These are phyloP conservation scores for Meghimatium bilineatum DNA, from an alignment of 2,888 invertebrate species.

Conservation along the genomic window DNA sequence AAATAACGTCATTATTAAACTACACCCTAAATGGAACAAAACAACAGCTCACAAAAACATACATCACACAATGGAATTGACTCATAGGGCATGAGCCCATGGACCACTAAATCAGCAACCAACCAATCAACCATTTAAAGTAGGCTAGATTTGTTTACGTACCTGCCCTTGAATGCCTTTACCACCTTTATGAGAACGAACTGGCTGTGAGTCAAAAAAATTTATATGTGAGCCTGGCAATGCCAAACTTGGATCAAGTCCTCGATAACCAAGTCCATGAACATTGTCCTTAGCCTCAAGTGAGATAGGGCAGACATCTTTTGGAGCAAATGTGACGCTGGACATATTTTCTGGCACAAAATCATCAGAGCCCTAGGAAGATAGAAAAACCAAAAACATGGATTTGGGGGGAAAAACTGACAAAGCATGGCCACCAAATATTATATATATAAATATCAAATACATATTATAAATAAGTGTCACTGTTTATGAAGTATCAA, in stretches of 20 bases:
- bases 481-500: no score
- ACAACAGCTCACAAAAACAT: no score
- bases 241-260: conserved; percentile 69
- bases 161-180: conserved; percentile 74
- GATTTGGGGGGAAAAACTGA: no score
- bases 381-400: neutral
- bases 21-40: no score
- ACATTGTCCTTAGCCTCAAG: conserved; percentile 86
- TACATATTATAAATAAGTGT: no score
- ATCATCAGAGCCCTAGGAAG: conserved; percentile 48
- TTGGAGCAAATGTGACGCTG: conserved; percentile 73
- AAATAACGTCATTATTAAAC: no score
- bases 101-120: no score
- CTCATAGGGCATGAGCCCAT: no score
- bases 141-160: conserved; percentile 21
- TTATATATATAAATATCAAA: no score
- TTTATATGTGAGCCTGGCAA: conserved; percentile 65
- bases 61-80: no score
- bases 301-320: conserved; percentile 82
- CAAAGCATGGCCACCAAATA: no score
- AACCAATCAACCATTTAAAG: no score
- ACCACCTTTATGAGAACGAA: conserved; percentile 53
- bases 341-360: conserved; percentile 80
- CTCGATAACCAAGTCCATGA: conserved; percentile 79
- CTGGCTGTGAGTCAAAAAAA: conserved; percentile 62